Evolutionary conservation across 2,113 vertebrate genomes (phyloP).

Genomic region (Mesembrinibis cayennensis): DNA sequence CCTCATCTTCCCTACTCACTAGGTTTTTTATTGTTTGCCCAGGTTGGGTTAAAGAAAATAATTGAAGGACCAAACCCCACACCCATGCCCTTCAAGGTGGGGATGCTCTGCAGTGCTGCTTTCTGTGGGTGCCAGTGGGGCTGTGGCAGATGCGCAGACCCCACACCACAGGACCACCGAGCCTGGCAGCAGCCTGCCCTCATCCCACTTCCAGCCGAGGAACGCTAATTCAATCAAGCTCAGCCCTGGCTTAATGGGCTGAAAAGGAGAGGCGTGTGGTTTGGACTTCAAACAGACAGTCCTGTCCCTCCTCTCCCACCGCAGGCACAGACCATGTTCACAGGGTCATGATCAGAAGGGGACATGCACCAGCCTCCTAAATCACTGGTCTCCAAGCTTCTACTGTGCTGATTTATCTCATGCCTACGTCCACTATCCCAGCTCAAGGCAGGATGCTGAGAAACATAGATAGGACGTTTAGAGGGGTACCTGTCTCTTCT

Average conservation of each 20-base stretch:
- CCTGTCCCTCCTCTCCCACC: background rate
- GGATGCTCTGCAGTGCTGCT: background rate
- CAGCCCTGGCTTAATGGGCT: rapidly evolving
- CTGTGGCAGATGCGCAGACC: background rate
- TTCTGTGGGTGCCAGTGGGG: rapidly evolving
- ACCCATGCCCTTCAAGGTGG: background rate
- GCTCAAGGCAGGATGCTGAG: background rate
- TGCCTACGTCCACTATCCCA: background rate
- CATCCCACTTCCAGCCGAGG: rapidly evolving
- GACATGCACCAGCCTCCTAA: background rate
- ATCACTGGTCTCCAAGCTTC: background rate
- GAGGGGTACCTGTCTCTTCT: background rate
- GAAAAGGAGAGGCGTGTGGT: background rate
- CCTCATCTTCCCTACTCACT: background rate
- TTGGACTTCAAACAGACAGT: background rate
- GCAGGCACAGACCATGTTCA: background rate
- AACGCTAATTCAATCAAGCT: background rate
- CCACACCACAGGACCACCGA: background rate
- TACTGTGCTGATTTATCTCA: background rate
- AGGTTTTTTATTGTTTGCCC: background rate
- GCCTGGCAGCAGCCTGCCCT: background rate
- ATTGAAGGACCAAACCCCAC: background rate
- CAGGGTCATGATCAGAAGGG: background rate
- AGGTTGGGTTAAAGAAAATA: background rate
- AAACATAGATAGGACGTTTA: background rate